Base-by-base conservation (phyloP, 2,797 vertebrate species). In the Lophius americanus region DNA sequence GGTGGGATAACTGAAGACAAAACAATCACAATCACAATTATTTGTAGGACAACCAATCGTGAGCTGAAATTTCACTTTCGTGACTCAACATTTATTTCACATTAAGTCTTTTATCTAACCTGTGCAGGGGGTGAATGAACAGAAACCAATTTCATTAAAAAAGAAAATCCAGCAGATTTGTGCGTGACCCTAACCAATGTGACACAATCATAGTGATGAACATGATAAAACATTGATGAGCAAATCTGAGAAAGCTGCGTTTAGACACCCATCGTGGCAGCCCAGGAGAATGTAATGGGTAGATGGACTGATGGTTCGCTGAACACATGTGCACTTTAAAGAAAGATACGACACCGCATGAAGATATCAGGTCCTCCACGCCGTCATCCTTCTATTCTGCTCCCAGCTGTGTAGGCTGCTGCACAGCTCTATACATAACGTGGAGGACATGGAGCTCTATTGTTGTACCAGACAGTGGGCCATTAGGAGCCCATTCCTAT, bases 341-440 rank as follows among this genome's bases (percentile, higher is more conserved):
- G 76, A 70, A 73, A 85, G 77, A 82, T 70, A 83, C 53, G 65
- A 37, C 51, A 60, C 35, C 7, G 42, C 9, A 9, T 46, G 12
- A 76, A 75, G 78, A 85, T 52, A 66, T 84, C 62, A 73, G 58
- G 35, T 32, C 14, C 37, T 3, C 49, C 70, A 59, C 71, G 58
- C 32, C 0, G 60, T 85, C 75, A 85, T 76, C 60, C 54, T 71
- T 73, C 70, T 73, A 73, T 85, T 85, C 80, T 65, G n/a, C 38
- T 70, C 38, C 7, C 49, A 39, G 33, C 59, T 66, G 71, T 69
- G 61, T 46, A 55, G 50, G 61, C 63, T 49, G 39, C 66, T 12
- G 65, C 43, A 63, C 73, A 39, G 51, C 39, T 76, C 86, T 89
- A 90, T 79, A 87, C 81, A 90, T 91, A 89, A 88, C 79, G 69